These are phyloP conservation scores for Frankliniella intonsa DNA, from an alignment of 2,888 invertebrate species.

Conservation along the genomic window DNA sequence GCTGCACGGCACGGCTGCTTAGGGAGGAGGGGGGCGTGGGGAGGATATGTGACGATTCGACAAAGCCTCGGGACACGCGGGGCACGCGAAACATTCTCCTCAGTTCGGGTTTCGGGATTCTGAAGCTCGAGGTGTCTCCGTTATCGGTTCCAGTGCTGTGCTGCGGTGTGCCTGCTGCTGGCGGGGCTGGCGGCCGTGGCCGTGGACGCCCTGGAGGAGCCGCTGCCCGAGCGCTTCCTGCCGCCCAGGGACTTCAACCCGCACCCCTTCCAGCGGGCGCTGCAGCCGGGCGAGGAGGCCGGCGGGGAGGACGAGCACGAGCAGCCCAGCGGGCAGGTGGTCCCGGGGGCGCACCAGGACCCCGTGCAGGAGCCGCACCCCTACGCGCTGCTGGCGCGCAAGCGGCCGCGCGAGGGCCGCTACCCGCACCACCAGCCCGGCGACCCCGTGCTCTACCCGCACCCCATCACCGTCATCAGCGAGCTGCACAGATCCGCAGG, in stretches of 20 bases:
- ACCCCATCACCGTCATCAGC: constrained; percentile 27
- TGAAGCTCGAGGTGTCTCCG: not conserved
- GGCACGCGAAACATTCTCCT: no score
- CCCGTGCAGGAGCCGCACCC: constrained; percentile 29
- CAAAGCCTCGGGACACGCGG: no score
- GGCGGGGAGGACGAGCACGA: not conserved
- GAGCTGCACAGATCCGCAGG: constrained; percentile 15
- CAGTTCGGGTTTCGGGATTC: no score
- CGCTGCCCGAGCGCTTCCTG: constrained; percentile 45
- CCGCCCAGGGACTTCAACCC: constrained; percentile 48
- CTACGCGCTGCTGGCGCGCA: constrained; percentile 29
- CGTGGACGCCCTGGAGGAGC: constrained; percentile 35
- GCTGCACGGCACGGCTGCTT: not conserved
- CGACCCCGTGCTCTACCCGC: constrained; percentile 31
- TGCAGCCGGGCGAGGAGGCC: not conserved
- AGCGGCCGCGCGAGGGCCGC: constrained; percentile 31
- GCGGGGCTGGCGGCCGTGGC: constrained; percentile 18
- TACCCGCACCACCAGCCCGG: constrained; percentile 29
- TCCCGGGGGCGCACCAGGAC: not conserved
- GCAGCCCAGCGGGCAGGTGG: not conserved
- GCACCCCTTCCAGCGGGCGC: constrained; percentile 42
- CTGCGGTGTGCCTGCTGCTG: constrained; percentile 3
- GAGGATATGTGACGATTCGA: no score
- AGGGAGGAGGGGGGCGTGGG: no score
- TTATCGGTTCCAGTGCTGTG: not conserved